Evolutionary conservation across 2,888 invertebrate genomes (phyloP), one percentile per base, ranked within the genome.

Genomic region (Amblyteles armatorius): DNA sequence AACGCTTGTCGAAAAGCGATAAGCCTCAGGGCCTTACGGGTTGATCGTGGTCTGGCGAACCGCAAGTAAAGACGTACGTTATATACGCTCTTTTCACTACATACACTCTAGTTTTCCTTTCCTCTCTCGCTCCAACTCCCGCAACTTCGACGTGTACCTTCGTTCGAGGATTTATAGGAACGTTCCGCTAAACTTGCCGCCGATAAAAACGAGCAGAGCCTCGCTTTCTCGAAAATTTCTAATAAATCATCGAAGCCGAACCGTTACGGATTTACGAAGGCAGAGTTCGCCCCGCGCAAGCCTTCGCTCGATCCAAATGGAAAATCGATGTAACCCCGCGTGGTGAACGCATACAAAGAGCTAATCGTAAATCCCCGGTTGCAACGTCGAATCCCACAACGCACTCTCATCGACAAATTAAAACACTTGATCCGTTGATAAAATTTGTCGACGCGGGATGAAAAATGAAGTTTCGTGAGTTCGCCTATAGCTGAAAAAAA

Each of bases 151-250:
- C 44, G 44, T 85, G 78, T 82, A 79, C 79, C 82, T 82, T 82
- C 82, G 71, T 68, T 77, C 83, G 22, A 33, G 80, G 84, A 87
- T 87, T 87, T 87, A 87, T 87, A 84, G 87, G 50, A 78, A 78
- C 83, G 80, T 81, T 76, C 77, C 80, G 87, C 79, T 86, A 86
- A 87, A 86, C 83, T 86, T 86, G 79, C 87, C 83, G 78, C 55
- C 86, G 87, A 87, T 87, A 87, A 87, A 87, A 87, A 87, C 84
- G 79, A 71, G 82, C 80, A 57, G 83, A 63, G 79, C 69, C 78
- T 79, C 76, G 79, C 69, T 76, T 82, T 87, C 84, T 85, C 83
- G 82, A 87, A 87, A 87, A 87, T 84, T 86, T 83, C 84, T 86
- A 84, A 87, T 87, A 87, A 87, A 87, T 87, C 87, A 82, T 87